Evolutionary conservation across 1,140 invertebrate species (phyloP), one percentile per base, ranked within the genome.

Genomic region (Nasonia longicornis): DNA sequence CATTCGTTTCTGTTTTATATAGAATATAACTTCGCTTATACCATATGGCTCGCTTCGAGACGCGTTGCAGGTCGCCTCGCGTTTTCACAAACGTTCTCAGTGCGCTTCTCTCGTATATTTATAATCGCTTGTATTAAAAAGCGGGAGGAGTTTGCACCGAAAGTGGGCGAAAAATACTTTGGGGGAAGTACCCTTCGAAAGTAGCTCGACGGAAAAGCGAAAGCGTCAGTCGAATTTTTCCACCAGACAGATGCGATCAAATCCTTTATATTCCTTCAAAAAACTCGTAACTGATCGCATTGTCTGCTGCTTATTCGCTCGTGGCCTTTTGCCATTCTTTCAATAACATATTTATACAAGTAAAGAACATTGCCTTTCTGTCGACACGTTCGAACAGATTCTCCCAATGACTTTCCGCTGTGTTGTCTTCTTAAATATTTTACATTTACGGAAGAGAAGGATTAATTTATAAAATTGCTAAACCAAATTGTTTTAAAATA

Each of bases 361-460:
- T 58, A 58, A n/a, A 77, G 31, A 77, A 67, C 64, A 10, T 67
- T n/a, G 63, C 35, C 10, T 66, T 48, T 69, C 22, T 38, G n/a
- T 38, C 64, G 26, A 48, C 20, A 58, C 52, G 20, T 7, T 58
- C 52, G 16, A 58, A n/a, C n/a, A n/a, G 42, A 64, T 26, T 16
- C 42, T 77, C 64, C 38, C 29, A 3, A 29, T 31, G 69, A 48
- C 14, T 67, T 77, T 16, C 45, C 64, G 6, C 26, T 11, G 31
- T 77, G 66, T 63, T 77, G 31, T 35, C 31, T 77, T 31, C 26
- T 67, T 77, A 26, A 66, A 77, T 38, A 35, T 78, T n/a, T 78
- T 78, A 69, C 66, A 70, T 70, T 58, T 71, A 78, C 66, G 76
- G 77, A 78, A 78, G 77, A 78, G 16, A 78, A 71, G 42, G 45